A percentile compares a stretch with the other conserved stretches of the same genome.
Conservation (phyloP, 1,140 invertebrate species). For the Mesaphorura yosii region DNA sequence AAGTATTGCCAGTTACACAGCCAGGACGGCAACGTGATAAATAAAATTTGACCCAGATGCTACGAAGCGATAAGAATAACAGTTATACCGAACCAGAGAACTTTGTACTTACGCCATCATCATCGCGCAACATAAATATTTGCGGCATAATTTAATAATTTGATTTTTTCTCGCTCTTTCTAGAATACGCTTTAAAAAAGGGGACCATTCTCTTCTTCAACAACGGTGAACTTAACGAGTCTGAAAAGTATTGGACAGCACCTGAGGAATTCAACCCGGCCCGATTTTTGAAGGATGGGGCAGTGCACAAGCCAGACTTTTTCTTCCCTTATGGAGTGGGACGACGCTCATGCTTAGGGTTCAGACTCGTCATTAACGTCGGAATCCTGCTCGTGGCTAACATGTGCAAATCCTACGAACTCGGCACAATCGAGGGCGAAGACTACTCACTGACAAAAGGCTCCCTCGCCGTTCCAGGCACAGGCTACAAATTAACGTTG, state of each 20-base stretch:
- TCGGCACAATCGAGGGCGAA: slow-evolving; percentile 39
- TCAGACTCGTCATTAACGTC: slow-evolving; percentile 64
- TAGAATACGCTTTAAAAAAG: slow-evolving; percentile 57
- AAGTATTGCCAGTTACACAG: too few relatives aligned
- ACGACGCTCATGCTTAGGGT: slow-evolving; percentile 75
- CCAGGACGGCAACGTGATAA: background rate
- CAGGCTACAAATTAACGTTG: slow-evolving; percentile 14
- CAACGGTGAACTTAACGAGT: slow-evolving; percentile 71
- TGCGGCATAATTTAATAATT: slow-evolving; percentile 3
- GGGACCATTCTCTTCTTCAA: slow-evolving; percentile 77
- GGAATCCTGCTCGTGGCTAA: slow-evolving; percentile 59
- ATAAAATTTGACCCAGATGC: background rate
- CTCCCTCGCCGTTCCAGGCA: slow-evolving; percentile 14
- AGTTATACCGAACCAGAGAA: too few relatives aligned
- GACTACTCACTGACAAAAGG: slow-evolving; percentile 1
- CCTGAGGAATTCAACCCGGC: slow-evolving; percentile 58
- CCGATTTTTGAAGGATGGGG: slow-evolving; percentile 48
- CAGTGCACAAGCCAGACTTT: slow-evolving; percentile 42
- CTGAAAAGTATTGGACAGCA: slow-evolving; percentile 56
- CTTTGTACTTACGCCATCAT: too few relatives aligned
- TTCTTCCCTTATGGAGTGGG: slow-evolving; percentile 78
- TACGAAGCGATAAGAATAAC: background rate
- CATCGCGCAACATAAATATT: background rate
- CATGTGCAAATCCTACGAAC: slow-evolving; percentile 55
- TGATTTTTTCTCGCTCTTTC: slow-evolving; percentile 25